Conservation (phyloP, 1,140 invertebrate genomes). For the Magallana ariakensis region DNA sequence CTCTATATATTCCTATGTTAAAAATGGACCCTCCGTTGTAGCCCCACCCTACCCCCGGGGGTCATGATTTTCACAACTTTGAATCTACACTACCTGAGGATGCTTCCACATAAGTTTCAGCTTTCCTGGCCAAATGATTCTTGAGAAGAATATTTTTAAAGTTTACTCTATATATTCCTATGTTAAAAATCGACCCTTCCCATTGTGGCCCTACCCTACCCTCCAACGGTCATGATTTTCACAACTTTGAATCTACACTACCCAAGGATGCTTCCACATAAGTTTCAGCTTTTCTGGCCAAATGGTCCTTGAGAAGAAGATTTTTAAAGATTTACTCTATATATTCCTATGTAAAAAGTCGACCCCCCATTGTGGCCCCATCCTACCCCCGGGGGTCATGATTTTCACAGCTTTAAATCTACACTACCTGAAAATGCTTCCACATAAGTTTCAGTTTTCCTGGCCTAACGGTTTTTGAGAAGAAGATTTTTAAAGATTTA, state of each 20-base stretch:
- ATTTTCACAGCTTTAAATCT: background rate
- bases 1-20: background rate
- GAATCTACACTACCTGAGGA: background rate
- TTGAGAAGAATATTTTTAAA: background rate
- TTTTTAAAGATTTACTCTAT: too few relatives aligned
- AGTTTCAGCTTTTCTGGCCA: too few relatives aligned
- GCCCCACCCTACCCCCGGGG: background rate
- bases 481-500: background rate
- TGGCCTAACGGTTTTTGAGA: background rate
- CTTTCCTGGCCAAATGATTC: background rate
- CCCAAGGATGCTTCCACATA: background rate
- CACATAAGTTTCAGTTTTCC: background rate
- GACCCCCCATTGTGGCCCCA: too few relatives aligned
- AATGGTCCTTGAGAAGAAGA: too few relatives aligned
- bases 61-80: background rate
- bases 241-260: constrained; percentile 3
- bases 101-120: background rate
- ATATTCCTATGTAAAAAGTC: too few relatives aligned
- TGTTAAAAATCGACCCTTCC: background rate
- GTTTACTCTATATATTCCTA: background rate
- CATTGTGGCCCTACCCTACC: background rate
- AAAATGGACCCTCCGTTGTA: background rate
- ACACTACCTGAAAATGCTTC: background rate
- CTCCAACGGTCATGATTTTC: background rate
- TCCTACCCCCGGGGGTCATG: too few relatives aligned